phyloP scores from a whole-genome alignment of 2,797 vertebrate genomes.

The Astyanax mexicanus region DNA sequence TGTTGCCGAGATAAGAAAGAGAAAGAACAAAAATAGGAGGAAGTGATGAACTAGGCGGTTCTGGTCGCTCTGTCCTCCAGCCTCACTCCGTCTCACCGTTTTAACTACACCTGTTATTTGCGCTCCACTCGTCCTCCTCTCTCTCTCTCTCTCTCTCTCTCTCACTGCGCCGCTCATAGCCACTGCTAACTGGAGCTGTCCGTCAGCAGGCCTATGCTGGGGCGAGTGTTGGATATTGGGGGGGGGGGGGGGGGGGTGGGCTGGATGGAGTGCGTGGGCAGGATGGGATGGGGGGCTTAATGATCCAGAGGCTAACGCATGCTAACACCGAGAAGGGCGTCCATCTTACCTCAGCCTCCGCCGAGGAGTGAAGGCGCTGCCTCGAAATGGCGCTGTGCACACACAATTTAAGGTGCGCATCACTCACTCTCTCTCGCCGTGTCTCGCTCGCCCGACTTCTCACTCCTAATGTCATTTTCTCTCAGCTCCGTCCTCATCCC shows the following conservation, averaged over 20 bases:
- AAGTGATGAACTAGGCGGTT: constrained; percentile 75
- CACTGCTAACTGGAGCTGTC: constrained; percentile 81
- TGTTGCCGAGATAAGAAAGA: background rate
- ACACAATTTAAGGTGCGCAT: constrained; percentile 53
- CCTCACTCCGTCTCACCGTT: constrained; percentile 79
- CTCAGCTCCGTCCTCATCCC: constrained; percentile 46
- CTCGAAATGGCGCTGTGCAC: constrained; percentile 65
- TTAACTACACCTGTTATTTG: constrained; percentile 86
- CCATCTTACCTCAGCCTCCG: constrained; percentile 72
- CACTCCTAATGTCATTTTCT: constrained; percentile 54
- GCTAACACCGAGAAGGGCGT: constrained; percentile 69
- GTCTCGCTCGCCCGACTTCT: constrained; percentile 44
- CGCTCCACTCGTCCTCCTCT: constrained; percentile 81
- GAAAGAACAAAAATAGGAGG: constrained; percentile 51
- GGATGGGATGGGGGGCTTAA: constrained; percentile 66
- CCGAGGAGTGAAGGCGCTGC: constrained; percentile 53
- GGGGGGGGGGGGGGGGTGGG: constrained; percentile 56
- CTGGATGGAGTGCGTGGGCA: constrained; percentile 62
- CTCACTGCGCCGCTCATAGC: constrained; percentile 71
- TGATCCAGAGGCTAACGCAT: constrained; percentile 72
- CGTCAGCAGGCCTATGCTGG: constrained; percentile 74
- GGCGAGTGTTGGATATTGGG: constrained; percentile 50
- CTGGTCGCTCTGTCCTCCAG: constrained; percentile 76
- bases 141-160: too few species aligned
- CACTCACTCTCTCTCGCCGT: constrained; percentile 51